phyloP scores from a whole-genome alignment of 2,888 invertebrate species.

The Trissoscelio sp. region DNA sequence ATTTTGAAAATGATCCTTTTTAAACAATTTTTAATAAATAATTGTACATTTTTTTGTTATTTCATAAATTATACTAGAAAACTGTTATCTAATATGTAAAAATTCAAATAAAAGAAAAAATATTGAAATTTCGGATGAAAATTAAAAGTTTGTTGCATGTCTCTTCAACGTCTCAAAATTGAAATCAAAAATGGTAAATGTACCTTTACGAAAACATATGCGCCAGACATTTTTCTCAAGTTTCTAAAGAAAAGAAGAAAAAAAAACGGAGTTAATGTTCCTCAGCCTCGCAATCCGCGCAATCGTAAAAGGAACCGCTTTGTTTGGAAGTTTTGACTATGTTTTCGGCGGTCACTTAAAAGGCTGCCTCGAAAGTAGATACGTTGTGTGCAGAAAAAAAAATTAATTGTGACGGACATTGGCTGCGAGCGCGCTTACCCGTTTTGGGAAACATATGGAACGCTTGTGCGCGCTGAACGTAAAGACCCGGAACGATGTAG shows the following conservation, averaged over 20 bases:
- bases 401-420: conserved; percentile 65
- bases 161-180: too few species aligned
- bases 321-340: conserved; percentile 35
- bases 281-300: conserved; percentile 21
- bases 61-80: too few species aligned
- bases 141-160: too few species aligned
- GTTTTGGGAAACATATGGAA: conserved; percentile 64
- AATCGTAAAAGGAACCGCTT: conserved; percentile 58
- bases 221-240: conserved; percentile 36
- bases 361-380: conserved; percentile 42
- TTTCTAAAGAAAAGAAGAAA: conserved; percentile 38
- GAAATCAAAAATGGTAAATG: background rate
- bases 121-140: too few species aligned
- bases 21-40: too few species aligned
- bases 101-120: too few species aligned
- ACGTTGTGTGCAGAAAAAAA: conserved; percentile 34
- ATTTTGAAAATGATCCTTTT: too few species aligned
- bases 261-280: conserved; percentile 34
- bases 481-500: conserved; percentile 67
- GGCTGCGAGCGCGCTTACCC: conserved; percentile 41
- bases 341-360: conserved; percentile 60
- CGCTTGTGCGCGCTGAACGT: conserved; percentile 37
- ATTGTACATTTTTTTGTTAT: too few species aligned
- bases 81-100: too few species aligned
- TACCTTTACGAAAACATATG: conserved; percentile 32